These are phyloP conservation scores for Sebastes taczanowskii DNA, from an alignment of 2,797 vertebrate genomes.

Conservation along the genomic window DNA sequence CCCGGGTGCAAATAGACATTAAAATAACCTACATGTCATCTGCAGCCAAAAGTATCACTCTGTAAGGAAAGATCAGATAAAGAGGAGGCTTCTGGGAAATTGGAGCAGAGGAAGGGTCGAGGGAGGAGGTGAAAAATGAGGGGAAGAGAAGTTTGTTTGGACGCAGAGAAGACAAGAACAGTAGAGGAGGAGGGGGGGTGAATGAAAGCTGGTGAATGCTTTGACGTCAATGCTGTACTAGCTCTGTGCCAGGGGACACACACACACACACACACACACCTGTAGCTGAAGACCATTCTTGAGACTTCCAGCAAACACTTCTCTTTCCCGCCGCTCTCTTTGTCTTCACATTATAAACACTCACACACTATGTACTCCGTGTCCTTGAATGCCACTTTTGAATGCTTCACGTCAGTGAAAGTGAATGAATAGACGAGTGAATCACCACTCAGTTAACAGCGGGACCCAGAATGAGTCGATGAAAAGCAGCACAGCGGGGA, in stretches of 20 bases:
- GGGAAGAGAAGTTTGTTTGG: constrained; percentile 67
- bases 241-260: constrained; percentile 54
- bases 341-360: constrained; percentile 4
- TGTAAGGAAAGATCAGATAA: not conserved
- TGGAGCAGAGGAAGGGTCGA: constrained; percentile 24
- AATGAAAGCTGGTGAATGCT: constrained; percentile 69
- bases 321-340: not conserved
- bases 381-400: constrained; percentile 1
- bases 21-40: no score
- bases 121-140: constrained; percentile 11
- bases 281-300: constrained; percentile 24
- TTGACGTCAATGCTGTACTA: constrained; percentile 84
- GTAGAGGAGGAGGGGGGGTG: not conserved
- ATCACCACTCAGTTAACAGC: constrained; percentile 20
- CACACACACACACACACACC: constrained; percentile 42
- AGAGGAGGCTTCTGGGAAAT: constrained; percentile 43
- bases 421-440: constrained; percentile 46
- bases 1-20: no score
- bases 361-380: not conserved
- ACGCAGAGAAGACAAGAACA: constrained; percentile 59
- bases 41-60: no score
- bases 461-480: constrained; percentile 26
- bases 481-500: constrained; percentile 39
- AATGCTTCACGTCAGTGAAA: constrained; percentile 1
- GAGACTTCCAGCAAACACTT: constrained; percentile 30